Percentiles rank a stretch among this genome's conserved stretches.
Evolutionary conservation across 2,888 invertebrate genomes (phyloP).

Genomic region (Bruchidius siliquastri): DNA sequence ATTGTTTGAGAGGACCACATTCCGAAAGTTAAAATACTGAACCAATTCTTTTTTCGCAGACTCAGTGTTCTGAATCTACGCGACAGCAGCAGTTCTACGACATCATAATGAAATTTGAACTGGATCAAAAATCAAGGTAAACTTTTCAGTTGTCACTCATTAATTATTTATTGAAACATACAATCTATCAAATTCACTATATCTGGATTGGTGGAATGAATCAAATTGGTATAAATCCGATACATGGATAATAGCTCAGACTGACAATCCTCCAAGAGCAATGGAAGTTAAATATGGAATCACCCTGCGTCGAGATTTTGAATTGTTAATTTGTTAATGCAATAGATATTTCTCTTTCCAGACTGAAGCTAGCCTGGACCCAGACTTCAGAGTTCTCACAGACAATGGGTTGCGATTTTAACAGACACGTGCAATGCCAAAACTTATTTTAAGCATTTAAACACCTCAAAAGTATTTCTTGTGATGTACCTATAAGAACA

Average conservation of each 20-base stretch:
- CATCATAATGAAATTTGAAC: constrained; percentile 39
- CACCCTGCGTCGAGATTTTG: too few relatives aligned
- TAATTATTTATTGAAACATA: too few relatives aligned
- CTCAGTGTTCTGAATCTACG: constrained; percentile 43
- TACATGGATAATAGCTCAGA: too few relatives aligned
- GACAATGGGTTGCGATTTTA: constrained; percentile 30
- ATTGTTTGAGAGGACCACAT: too few relatives aligned
- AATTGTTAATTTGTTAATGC: too few relatives aligned
- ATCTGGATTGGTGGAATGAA: too few relatives aligned
- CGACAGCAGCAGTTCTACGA: constrained; percentile 43
- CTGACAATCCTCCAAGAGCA: too few relatives aligned
- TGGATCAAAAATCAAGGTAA: constrained; percentile 34
- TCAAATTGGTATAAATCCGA: too few relatives aligned
- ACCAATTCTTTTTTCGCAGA: constrained; percentile 32
- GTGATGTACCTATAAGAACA: constrained; percentile 1
- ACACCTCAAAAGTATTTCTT: neutral
- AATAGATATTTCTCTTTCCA: constrained; percentile 26
- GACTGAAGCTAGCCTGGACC: constrained; percentile 38
- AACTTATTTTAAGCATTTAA: constrained; percentile 17
- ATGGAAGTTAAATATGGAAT: too few relatives aligned
- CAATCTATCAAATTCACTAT: too few relatives aligned
- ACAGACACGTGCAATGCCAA: constrained; percentile 25
- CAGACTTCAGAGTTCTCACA: constrained; percentile 38
- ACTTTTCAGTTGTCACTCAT: constrained; percentile 35
- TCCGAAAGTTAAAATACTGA: neutral